Evolutionary conservation across 1,140 invertebrate species (phyloP).

Genomic region (Scaptodrosophila lebanonensis): DNA sequence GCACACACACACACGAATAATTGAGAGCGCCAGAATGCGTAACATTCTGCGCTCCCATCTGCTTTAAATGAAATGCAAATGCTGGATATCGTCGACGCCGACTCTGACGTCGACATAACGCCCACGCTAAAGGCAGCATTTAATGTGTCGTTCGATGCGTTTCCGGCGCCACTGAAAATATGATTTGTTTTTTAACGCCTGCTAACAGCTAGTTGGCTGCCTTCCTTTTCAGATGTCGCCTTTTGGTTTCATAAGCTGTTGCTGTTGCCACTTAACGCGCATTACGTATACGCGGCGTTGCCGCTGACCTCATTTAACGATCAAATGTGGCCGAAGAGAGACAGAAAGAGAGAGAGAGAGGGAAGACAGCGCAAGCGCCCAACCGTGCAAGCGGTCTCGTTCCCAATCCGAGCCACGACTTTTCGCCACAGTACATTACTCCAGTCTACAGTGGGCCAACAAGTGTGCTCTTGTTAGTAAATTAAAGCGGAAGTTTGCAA

Average conservation of each 20-base stretch:
- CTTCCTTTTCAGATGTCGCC: conserved; percentile 1
- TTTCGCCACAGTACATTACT: too few species aligned
- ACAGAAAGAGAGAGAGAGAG: conserved; percentile 1
- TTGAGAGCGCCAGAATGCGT: neutral
- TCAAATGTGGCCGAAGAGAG: conserved; percentile 15
- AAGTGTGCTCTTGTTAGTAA: too few species aligned
- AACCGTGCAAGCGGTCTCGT: conserved; percentile 14
- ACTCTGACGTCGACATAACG: conserved; percentile 17
- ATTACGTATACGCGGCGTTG: conserved; percentile 67
- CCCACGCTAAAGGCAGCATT: conserved; percentile 39
- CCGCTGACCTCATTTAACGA: conserved; percentile 61
- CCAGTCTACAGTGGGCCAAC: too few species aligned
- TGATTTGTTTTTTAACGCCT: conserved; percentile 1
- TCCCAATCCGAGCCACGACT: too few species aligned
- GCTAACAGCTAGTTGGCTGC: conserved; percentile 4
- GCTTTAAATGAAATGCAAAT: neutral
- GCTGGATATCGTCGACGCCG: neutral
- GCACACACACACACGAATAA: conserved; percentile 38
- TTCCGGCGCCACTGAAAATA: conserved; percentile 61
- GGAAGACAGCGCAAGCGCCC: neutral
- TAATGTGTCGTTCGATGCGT: conserved; percentile 51
- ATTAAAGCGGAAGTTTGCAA: too few species aligned
- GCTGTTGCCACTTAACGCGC: conserved; percentile 54
- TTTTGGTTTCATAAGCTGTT: conserved; percentile 53
- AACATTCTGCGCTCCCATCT: neutral